Base-by-base conservation (phyloP, 92 coral and sea anemone species). In the Zoanthus solanderi region DNA sequence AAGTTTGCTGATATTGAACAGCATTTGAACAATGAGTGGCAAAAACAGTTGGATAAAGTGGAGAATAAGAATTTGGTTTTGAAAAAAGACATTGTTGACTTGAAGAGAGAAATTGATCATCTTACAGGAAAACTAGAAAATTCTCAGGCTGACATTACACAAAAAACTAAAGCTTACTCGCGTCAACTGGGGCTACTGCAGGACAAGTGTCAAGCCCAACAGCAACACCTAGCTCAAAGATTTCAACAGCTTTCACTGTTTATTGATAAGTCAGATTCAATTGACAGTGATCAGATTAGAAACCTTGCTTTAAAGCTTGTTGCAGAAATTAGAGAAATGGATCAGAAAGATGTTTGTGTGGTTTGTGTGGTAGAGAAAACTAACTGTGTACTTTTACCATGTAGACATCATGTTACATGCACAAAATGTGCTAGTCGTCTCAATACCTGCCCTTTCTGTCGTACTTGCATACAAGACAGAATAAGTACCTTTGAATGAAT, bases 371-470 rank as follows among this genome's bases (percentile, higher is more conserved):
- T 73, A 6, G 90, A 90, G 60, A 90, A 90, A 57, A 90, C 92
- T 7, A 90, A 90, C 56, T 90, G 92, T 90, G 92, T 90, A 11
- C 48, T 90, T 4, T 69, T 90, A n/a, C 92, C 92, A 12, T 90
- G 92, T 7, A 83, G 89, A 23, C 92, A 90, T 56, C 92, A 90
- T 72, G 88, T 90, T 31, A 90, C 92, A 6, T 90, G 92, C 32
- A 28, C 74, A 71, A 58, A 71, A 30, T 90, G 92, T 52, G 88
- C 92, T 7, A 57, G 28, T 52, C 63, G 83, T 71, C 78, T 90
- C 17, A 84, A 7, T 42, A 71, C 67, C 9, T 90, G 92, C 37
- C 88, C 92, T 1, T 90, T 78, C 47, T 90, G 92, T 48, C 69
- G 92, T n/a, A 88, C 89, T 52, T 79, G 12, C 28, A 85, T 90